Evolutionary conservation across 2,797 vertebrate species (phyloP).

Genomic region (Amazona ochrocephala): DNA sequence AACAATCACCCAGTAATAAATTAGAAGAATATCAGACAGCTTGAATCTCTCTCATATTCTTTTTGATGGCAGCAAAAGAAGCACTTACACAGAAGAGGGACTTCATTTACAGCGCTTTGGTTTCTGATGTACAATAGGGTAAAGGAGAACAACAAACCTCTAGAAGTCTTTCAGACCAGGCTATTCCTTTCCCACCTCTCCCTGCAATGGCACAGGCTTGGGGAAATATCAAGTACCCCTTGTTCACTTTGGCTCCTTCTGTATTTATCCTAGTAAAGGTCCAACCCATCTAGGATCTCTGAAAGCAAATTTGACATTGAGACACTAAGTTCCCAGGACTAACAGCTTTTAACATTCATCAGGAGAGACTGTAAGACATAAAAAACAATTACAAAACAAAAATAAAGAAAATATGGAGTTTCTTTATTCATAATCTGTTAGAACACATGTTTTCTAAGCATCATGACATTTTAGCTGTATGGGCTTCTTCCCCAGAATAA

Average conservation of each 20-base stretch:
- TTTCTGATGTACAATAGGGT: not conserved
- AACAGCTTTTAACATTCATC: not conserved
- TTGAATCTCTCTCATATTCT: not conserved
- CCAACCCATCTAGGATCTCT: not conserved
- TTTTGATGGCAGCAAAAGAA: not conserved
- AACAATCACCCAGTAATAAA: not conserved
- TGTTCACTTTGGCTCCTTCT: not conserved
- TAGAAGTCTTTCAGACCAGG: not conserved
- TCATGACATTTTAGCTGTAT: not conserved
- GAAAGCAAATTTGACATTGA: not conserved
- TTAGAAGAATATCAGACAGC: not conserved
- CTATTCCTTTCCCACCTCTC: not conserved
- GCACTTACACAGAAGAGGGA: not conserved
- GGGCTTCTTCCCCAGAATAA: not conserved
- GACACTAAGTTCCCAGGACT: not conserved
- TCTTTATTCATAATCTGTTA: not conserved
- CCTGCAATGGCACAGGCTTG: not conserved
- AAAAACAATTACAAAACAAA: not conserved
- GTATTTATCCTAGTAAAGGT: not conserved
- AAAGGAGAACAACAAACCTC: not conserved
- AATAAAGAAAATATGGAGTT: not conserved
- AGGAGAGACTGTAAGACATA: not conserved
- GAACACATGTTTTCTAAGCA: slow-evolving; percentile 27
- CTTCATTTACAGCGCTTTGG: not conserved
- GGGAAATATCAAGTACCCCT: not conserved